Evolutionary conservation across 2,797 vertebrate species (phyloP), one percentile per base, ranked within the genome.

Genomic region (Sebastes hubbsi): DNA sequence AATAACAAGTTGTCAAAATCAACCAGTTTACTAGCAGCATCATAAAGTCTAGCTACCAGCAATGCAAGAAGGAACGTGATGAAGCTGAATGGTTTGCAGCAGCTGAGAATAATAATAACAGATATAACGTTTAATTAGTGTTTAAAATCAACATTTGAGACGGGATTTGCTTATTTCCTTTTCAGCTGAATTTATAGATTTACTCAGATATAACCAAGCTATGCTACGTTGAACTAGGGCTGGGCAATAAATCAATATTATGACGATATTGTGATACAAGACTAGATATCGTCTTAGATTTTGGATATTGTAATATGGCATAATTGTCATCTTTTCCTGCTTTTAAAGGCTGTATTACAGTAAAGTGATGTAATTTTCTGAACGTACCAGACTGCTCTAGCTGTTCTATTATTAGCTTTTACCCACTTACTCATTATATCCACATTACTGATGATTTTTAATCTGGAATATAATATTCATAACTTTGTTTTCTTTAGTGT

Each of bases 201-300:
- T n/a, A 27, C 60, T 30, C 8, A 18, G 59, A 34, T 13, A 2
- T 20, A 29, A 4, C 1, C 25, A 30, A 46, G 4, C 25, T 4
- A 4, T n/a, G 20, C 29, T 42, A 46, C 1, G 16, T 8, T 18
- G 42, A 18, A 46, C 3, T 18, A 46, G 42, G 16, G 42, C 16
- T 46, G 16, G 42, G 16, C 42, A 46, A 46, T 18, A 46, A 0
- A 1, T 49, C 46, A 49, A 49, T 20, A 49, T 49, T 49, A 49
- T 20, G 0, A 0, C 0, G 18, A 49, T 2, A 49, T 49, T 0
- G 0, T 49, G 42, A 49, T 49, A 49, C 1, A 1, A 0, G 42
- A 18, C 42, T 20, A 49, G 46, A 49, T 49, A 49, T 49, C 3
- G 0, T 49, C 0, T 49, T 49, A 49, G 46, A 49, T 18, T 49